Evolutionary conservation across 2,888 invertebrate species (phyloP), one percentile per base, ranked within the genome.

Genomic region (Drosophila mercatorum): DNA sequence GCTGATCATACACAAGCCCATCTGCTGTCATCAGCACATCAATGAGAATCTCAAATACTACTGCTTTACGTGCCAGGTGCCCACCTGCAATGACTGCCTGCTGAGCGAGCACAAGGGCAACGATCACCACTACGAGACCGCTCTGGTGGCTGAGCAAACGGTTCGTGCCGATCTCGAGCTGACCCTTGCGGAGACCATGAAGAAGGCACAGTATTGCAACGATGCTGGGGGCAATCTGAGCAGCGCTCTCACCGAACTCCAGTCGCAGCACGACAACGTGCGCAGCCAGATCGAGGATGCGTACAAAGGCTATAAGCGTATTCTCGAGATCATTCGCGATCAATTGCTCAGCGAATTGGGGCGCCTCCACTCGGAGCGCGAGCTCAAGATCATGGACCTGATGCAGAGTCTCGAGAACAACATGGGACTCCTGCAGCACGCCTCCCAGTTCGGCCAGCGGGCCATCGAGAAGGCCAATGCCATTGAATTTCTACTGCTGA

Each of bases 361-460:
- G 84, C 94, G 94, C 76, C 92, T 97, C 74, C 98, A 98, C 92
- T 96, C 96, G 69, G 96, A 96, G 89, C 95, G 97, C 71, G 98
- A 98, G 92, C 94, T 98, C 44, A 96, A 96, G 92, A 96, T 98
- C 41, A 98, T 98, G 97, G 97, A 98, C 91, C 94, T 96, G 72
- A 95, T 96, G 90, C 96, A 97, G 90, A 95, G 95, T 70, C 95
- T 98, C 63, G 97, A 97, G 85, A 97, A 97, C 91, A 96, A 96
- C 5, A 95, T 96, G 74, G 96, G 96, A 75, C 96, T 96, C 86
- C 95, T 98, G 73, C 97, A 97, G 89, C 96, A 97, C 90, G 97
- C 97, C 11, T 96, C 96, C 90, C 96, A 96, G 86, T 98, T 97
- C 91, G 96, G 97, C 0, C 94, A 95, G 17, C 95, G 97, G 80